Evolutionary conservation across 2,888 invertebrate species (phyloP), one percentile per base, ranked within the genome.

Genomic region (Xestobium rufovillosum): DNA sequence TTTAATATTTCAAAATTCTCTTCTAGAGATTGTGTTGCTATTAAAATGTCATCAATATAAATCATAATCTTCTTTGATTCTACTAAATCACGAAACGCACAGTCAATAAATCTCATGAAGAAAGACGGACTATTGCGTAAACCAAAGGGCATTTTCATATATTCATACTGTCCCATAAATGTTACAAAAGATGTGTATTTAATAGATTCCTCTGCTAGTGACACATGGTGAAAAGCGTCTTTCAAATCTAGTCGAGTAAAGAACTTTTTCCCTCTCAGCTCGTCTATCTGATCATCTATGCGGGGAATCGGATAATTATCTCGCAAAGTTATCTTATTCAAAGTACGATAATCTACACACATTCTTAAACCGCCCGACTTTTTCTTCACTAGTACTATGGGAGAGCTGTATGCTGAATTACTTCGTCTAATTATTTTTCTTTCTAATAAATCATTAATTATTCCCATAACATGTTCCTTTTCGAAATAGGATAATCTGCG

Each of bases 101-200:
- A 33, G 32, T 44, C 36, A 27, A 49, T 34, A 40, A 34, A 51
- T 19, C 49, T 30, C 34, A 11, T 30, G 13, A 33, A 33, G 4
- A 33, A 11, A 13, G 39, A 14, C 4, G 56, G 52, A 19, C 44
- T 44, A 34, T 48, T 51, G 10, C 32, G 42, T n/a, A 54, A 38
- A 1, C 57, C 58, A 41, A 56, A 52, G 2, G 52, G 56, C 52
- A 56, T 55, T 36, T 43, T 44, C n/a, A 43, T 15, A 43, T 45
- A 59, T 41, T 57, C 54, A 33, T 30, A 57, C 29, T 57, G 55
- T 1, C 55, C 54, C 14, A 45, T 36, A 8, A 47, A 50, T 1
- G 51, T 53, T 3, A 52, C 41, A 43, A 60, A 60, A 1, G 55
- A 48, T 2, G 56, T 58, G 23, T 52, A 51, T 38, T 53, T 44